These are phyloP conservation scores for Acanthoscelides obtectus DNA, from an alignment of 2,888 invertebrate genomes.

Conservation along the genomic window DNA sequence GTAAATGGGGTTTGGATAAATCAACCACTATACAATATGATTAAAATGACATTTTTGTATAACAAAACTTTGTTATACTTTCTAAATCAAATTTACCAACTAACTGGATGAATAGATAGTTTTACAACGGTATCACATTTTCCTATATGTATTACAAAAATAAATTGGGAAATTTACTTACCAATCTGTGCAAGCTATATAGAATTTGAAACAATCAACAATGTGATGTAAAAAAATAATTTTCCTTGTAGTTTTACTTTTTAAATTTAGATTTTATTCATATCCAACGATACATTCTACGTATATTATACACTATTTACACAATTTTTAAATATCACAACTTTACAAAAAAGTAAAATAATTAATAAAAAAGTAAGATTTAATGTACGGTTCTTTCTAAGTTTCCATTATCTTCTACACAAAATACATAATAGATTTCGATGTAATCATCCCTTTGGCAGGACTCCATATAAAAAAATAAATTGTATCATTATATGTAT, in stretches of 20 bases:
- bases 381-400: constrained; percentile 11
- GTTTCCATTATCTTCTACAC: background rate
- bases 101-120: background rate
- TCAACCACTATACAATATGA: too few relatives aligned
- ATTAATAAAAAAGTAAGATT: constrained; percentile 11
- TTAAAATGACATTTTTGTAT: too few relatives aligned
- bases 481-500: constrained; percentile 10
- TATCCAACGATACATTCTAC: constrained; percentile 13
- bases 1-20: too few relatives aligned
- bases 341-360: constrained; percentile 16
- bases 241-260: constrained; percentile 10
- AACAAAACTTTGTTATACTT: too few relatives aligned
- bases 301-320: constrained; percentile 19
- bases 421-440: constrained; percentile 2
- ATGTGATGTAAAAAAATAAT: constrained; percentile 27
- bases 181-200: constrained; percentile 4
- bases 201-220: constrained; percentile 18
- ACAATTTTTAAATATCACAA: constrained; percentile 22
- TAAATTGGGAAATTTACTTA: background rate
- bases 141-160: background rate
- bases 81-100: background rate
- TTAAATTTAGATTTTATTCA: constrained; percentile 16
- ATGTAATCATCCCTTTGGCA: constrained; percentile 9
- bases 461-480: constrained; percentile 14
- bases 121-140: background rate